These are phyloP conservation scores for Halichoeres trimaculatus DNA, from an alignment of 2,113 vertebrate species.

Conservation along the genomic window DNA sequence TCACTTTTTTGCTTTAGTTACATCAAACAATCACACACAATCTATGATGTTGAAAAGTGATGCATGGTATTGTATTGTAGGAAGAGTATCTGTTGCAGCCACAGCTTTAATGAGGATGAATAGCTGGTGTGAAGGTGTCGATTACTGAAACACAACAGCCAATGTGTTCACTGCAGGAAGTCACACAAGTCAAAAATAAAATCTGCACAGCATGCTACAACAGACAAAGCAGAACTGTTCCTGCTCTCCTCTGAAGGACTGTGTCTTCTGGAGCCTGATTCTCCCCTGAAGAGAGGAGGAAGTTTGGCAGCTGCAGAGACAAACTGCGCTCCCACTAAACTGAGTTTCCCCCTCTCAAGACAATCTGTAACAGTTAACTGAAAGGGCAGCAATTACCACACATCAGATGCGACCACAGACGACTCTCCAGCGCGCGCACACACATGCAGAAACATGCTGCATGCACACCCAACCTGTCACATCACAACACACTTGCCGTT, in stretches of 20 bases:
- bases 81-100: slow-evolving; percentile 13
- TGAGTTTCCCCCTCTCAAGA: slow-evolving; percentile 51
- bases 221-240: slow-evolving; percentile 39
- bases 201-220: slow-evolving; percentile 20
- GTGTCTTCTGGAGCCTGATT: slow-evolving; percentile 7
- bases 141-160: slow-evolving; percentile 45
- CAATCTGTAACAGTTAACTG: slow-evolving; percentile 70
- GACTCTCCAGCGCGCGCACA: slow-evolving; percentile 55
- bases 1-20: background rate
- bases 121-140: slow-evolving; percentile 41
- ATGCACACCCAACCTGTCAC: slow-evolving; percentile 67
- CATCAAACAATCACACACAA: background rate
- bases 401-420: slow-evolving; percentile 68
- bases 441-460: background rate
- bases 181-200: slow-evolving; percentile 50
- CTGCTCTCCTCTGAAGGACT: slow-evolving; percentile 18
- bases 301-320: slow-evolving; percentile 47
- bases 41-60: slow-evolving; percentile 3
- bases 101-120: slow-evolving; percentile 27
- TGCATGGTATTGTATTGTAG: slow-evolving; percentile 11
- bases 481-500: slow-evolving; percentile 68
- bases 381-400: slow-evolving; percentile 76
- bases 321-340: slow-evolving; percentile 53
- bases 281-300: slow-evolving; percentile 23
- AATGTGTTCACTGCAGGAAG: slow-evolving; percentile 51